Evolutionary conservation across 2,113 vertebrate genomes (phyloP).

Genomic region (Galeopterus variegatus): DNA sequence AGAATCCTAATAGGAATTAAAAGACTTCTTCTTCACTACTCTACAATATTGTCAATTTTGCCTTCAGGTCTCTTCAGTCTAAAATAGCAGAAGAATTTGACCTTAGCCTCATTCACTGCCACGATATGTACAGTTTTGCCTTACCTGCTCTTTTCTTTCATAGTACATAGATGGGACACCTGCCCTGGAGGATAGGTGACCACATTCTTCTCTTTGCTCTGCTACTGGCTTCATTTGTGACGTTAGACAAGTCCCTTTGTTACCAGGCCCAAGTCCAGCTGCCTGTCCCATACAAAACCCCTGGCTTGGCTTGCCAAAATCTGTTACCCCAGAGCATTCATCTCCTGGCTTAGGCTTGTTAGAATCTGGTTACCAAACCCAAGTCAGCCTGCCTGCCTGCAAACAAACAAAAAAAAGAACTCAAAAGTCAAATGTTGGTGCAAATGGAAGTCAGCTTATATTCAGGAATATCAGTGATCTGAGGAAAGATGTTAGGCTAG

Average conservation of each 20-base stretch:
- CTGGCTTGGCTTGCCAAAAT: no score
- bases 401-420: no score
- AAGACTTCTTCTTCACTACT: background rate
- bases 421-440: no score
- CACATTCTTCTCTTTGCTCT: background rate
- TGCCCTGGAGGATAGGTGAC: background rate
- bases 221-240: background rate
- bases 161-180: background rate
- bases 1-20: background rate
- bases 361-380: no score
- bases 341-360: no score
- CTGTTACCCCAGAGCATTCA: no score
- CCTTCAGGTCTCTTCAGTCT: background rate
- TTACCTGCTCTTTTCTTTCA: background rate
- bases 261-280: no score
- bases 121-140: background rate
- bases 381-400: no score
- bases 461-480: no score
- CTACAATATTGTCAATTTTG: background rate
- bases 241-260: background rate
- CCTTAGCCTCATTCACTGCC: background rate
- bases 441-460: no score
- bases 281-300: no score
- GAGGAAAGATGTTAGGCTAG: no score
- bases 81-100: slow-evolving; percentile 21